Conservation (phyloP, 2,888 invertebrate species). For the Tupiocoris notatus region DNA sequence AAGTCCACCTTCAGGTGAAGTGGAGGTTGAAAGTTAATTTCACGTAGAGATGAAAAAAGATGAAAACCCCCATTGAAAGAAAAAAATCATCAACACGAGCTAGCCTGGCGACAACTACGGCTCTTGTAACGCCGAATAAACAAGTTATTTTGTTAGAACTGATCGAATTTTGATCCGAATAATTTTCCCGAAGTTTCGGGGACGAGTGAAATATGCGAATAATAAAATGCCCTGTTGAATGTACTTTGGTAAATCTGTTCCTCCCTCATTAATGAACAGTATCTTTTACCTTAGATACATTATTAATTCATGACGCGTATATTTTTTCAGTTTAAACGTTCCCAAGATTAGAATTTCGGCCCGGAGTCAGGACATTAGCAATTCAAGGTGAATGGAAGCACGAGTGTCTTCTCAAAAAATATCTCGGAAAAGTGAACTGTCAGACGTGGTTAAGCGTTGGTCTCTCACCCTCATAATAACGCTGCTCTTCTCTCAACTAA, state of each 20-base stretch:
- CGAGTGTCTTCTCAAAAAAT: constrained; percentile 1
- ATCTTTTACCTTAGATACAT: too few relatives aligned
- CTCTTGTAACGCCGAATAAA: neutral
- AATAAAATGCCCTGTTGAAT: too few relatives aligned
- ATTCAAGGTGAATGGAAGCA: too few relatives aligned
- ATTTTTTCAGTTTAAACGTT: too few relatives aligned
- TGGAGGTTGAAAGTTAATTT: constrained; percentile 1
- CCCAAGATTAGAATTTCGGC: too few relatives aligned
- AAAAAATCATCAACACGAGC: neutral
- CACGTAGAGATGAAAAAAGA: neutral
- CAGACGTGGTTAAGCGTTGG: constrained; percentile 31
- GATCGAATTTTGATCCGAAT: neutral
- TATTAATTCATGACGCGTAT: too few relatives aligned
- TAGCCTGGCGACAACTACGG: neutral
- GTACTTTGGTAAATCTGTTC: too few relatives aligned
- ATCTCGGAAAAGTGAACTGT: constrained; percentile 27
- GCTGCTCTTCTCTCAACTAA: constrained; percentile 7
- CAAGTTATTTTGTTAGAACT: neutral
- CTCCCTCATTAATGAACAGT: too few relatives aligned
- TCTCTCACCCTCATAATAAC: constrained; percentile 23
- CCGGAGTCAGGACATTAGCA: too few relatives aligned
- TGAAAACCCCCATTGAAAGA: constrained; percentile 1
- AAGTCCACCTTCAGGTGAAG: neutral
- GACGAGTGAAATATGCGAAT: too few relatives aligned
- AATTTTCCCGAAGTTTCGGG: neutral